These are phyloP conservation scores for Meandrina meandrites DNA, from an alignment of 92 coral and sea anemone species.

Conservation along the genomic window DNA sequence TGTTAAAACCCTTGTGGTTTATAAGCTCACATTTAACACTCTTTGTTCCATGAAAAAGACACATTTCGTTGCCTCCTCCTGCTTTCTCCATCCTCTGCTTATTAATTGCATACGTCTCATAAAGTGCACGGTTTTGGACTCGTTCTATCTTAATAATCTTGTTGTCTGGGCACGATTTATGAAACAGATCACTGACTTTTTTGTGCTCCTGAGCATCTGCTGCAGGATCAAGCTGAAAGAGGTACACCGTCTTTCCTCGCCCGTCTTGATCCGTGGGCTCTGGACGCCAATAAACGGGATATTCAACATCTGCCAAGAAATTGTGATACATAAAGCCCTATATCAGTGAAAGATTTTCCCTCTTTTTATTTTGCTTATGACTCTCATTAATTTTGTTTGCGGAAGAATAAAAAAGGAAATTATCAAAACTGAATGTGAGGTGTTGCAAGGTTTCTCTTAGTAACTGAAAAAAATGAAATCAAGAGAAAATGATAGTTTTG, in stretches of 20 bases:
- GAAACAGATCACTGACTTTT: slow-evolving; percentile 26
- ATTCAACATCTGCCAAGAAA: slow-evolving; percentile 19
- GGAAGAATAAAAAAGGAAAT: too few relatives aligned
- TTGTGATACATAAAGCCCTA: background rate
- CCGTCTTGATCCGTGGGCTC: slow-evolving; percentile 61
- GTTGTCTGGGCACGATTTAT: slow-evolving; percentile 14
- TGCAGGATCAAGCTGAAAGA: slow-evolving; percentile 52
- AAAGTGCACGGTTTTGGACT: slow-evolving; percentile 75
- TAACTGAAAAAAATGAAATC: too few relatives aligned
- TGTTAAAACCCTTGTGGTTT: slow-evolving; percentile 67
- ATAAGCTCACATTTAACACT: slow-evolving; percentile 38
- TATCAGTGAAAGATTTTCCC: too few relatives aligned
- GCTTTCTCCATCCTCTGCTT: slow-evolving; percentile 72
- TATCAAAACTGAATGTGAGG: too few relatives aligned
- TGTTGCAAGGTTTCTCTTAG: too few relatives aligned
- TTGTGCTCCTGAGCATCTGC: slow-evolving; percentile 57
- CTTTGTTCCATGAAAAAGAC: slow-evolving; percentile 69
- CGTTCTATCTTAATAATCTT: slow-evolving; percentile 66
- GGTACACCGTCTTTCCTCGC: slow-evolving; percentile 48
- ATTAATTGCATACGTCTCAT: slow-evolving; percentile 46
- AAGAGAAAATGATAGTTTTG: too few relatives aligned
- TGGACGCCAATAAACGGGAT: slow-evolving; percentile 74
- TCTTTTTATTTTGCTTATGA: too few relatives aligned
- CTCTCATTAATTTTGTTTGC: too few relatives aligned
- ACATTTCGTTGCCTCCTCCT: slow-evolving; percentile 71